Evolutionary conservation across 2,888 invertebrate species (phyloP).

Genomic region (Labia minor): DNA sequence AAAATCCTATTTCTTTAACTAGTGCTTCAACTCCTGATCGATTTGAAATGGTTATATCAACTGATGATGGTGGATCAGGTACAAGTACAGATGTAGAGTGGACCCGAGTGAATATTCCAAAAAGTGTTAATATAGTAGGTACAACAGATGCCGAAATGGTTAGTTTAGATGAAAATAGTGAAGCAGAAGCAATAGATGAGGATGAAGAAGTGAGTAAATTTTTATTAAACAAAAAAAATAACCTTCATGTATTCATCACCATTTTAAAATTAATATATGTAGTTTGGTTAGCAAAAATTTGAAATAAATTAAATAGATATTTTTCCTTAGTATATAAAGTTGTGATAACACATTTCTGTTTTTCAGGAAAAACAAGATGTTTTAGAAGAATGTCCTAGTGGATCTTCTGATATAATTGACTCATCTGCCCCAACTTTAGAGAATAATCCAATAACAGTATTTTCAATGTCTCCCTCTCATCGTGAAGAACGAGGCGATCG

Average conservation of each 20-base stretch:
- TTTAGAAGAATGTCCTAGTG: neutral
- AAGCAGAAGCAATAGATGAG: neutral
- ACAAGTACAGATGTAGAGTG: conserved; percentile 25
- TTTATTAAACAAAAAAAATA: no score
- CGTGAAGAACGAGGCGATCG: neutral
- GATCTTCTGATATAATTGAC: neutral
- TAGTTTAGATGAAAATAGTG: neutral
- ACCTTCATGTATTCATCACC: no score
- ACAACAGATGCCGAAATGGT: neutral
- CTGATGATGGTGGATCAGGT: conserved; percentile 21
- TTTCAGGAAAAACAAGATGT: neutral
- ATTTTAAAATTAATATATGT: no score
- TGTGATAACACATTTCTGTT: no score
- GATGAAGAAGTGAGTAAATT: neutral
- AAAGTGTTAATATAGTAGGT: neutral
- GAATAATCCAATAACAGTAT: neutral
- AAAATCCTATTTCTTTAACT: neutral
- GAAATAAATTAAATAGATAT: no score
- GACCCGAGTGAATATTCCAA: conserved; percentile 23
- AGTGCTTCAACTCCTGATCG: neutral
- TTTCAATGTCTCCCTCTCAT: neutral
- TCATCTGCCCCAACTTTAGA: neutral
- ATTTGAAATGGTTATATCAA: neutral
- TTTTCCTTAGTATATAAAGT: no score
- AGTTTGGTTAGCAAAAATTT: no score